phyloP scores from a whole-genome alignment of 1,140 invertebrate species.

The Chlorops oryzae region DNA sequence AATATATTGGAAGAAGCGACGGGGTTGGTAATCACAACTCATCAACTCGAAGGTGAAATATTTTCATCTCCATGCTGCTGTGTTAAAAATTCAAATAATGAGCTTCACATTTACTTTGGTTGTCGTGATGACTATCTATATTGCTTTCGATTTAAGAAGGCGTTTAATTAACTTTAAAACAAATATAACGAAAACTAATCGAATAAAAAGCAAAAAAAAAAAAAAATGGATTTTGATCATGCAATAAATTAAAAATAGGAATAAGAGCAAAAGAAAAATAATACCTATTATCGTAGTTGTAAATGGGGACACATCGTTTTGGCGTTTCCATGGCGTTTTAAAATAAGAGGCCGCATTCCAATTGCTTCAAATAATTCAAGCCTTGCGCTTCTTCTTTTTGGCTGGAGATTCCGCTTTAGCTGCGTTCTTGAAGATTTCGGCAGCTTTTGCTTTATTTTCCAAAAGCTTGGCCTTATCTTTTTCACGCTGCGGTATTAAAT shows the following conservation, averaged over 20 bases:
- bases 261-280: too few species aligned
- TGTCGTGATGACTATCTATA: conserved; percentile 61
- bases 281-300: too few species aligned
- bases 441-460: conserved; percentile 67
- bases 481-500: conserved; percentile 69
- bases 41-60: conserved; percentile 50
- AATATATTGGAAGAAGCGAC: background rate
- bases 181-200: too few species aligned
- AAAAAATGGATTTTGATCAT: background rate
- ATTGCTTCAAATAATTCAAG: conserved; percentile 1
- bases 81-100: too few species aligned
- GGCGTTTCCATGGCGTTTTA: too few species aligned
- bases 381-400: conserved; percentile 11
- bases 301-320: too few species aligned
- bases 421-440: conserved; percentile 66
- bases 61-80: conserved; percentile 60
- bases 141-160: conserved; percentile 41
- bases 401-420: conserved; percentile 33
- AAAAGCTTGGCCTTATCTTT: conserved; percentile 58
- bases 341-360: too few species aligned
- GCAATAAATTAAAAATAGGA: background rate
- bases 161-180: background rate
- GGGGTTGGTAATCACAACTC: background rate
- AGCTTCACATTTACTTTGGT: conserved; percentile 51
- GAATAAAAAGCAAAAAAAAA: too few species aligned